Conservation (phyloP, 1,140 invertebrate genomes). For the Philotrypesis tridentata region DNA sequence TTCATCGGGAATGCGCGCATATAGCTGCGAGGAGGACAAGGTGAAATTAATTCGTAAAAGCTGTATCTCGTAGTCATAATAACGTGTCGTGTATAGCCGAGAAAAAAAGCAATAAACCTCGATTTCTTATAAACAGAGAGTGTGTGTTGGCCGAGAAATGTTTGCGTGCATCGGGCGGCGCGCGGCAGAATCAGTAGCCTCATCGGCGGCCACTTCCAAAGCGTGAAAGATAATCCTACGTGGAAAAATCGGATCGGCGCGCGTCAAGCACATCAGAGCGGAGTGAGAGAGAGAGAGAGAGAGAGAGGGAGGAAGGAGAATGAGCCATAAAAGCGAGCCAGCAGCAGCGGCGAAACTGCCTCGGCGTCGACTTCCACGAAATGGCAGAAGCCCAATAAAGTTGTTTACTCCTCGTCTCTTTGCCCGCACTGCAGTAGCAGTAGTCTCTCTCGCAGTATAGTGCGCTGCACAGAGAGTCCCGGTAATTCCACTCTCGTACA, state of each 20-base stretch:
- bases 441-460: no score
- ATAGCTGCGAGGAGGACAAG: neutral
- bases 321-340: neutral
- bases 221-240: constrained; percentile 12
- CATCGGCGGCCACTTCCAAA: neutral
- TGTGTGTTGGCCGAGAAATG: no score
- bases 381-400: constrained; percentile 30
- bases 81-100: no score
- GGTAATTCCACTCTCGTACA: no score
- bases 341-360: neutral
- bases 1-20: no score
- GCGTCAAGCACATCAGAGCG: neutral
- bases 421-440: neutral
- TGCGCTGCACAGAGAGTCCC: no score
- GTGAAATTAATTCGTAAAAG: constrained; percentile 20
- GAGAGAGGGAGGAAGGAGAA: neutral
- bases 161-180: no score
- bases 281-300: no score
- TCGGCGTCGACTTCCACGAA: neutral
- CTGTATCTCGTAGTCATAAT: no score
- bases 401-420: constrained; percentile 24
- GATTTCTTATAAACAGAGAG: neutral
- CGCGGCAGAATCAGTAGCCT: neutral
- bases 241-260: constrained; percentile 8
- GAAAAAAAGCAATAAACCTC: constrained; percentile 15